phyloP scores from a whole-genome alignment of 2,797 vertebrate genomes.

The Lagodon rhomboides region DNA sequence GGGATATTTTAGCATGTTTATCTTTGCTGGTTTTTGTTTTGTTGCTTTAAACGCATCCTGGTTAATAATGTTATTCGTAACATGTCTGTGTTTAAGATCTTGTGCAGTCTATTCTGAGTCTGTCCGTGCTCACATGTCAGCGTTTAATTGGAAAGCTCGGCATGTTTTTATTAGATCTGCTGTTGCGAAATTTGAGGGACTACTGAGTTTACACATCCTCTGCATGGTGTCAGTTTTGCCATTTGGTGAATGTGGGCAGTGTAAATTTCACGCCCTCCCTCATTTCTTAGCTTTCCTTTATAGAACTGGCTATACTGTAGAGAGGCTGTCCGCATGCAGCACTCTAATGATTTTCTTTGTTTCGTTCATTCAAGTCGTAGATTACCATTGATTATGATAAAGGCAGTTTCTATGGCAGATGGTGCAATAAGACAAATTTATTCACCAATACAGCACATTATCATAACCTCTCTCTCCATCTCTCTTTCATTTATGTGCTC shows the following conservation, averaged over 20 bases:
- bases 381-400: constrained; percentile 59
- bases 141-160: constrained; percentile 33
- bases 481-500: constrained; percentile 39
- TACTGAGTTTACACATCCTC: constrained; percentile 71
- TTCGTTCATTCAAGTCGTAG: constrained; percentile 48
- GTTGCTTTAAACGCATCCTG: not conserved
- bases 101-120: not conserved
- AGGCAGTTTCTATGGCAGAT: constrained; percentile 51
- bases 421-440: constrained; percentile 60
- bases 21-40: not conserved
- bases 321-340: constrained; percentile 31
- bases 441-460: constrained; percentile 38
- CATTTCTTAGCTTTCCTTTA: constrained; percentile 60
- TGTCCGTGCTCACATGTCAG: constrained; percentile 8
- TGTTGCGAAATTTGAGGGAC: constrained; percentile 52
- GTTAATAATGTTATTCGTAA: not conserved
- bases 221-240: constrained; percentile 77
- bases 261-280: constrained; percentile 72
- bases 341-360: constrained; percentile 55
- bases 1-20: not conserved
- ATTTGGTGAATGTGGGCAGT: constrained; percentile 87
- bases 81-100: not conserved
- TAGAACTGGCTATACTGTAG: constrained; percentile 34
- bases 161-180: constrained; percentile 29
- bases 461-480: constrained; percentile 24